Conservation (phyloP, 2,888 invertebrate genomes). For the Brenthis hecate region DNA sequence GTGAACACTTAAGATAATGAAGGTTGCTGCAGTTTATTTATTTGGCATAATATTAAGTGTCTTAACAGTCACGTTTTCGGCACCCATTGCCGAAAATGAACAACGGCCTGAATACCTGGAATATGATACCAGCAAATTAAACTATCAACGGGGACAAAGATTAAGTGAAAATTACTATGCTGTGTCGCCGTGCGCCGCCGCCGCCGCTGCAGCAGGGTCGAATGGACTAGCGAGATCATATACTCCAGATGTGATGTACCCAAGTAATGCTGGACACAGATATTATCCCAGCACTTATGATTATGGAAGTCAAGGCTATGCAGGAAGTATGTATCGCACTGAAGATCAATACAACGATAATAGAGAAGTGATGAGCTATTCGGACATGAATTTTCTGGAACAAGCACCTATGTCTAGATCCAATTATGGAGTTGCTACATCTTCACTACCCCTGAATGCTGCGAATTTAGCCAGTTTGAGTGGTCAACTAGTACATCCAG, state of each 20-base stretch:
- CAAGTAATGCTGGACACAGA: constrained; percentile 18
- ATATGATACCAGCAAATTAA: constrained; percentile 22
- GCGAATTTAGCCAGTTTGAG: constrained; percentile 20
- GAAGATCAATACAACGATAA: constrained; percentile 40
- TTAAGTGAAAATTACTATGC: constrained; percentile 31
- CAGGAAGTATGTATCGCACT: constrained; percentile 39
- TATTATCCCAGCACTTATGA: constrained; percentile 26
- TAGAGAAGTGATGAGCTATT: constrained; percentile 57
- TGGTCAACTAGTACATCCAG: constrained; percentile 40
- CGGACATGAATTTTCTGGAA: constrained; percentile 58
- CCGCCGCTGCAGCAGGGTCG: constrained; percentile 43
- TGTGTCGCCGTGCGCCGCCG: constrained; percentile 57
- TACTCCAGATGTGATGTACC: constrained; percentile 16
- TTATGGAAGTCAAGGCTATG: constrained; percentile 36
- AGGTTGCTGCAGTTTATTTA: constrained; percentile 47
- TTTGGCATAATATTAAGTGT: constrained; percentile 46
- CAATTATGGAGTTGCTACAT: constrained; percentile 35
- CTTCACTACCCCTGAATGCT: constrained; percentile 14
- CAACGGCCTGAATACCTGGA: constrained; percentile 26
- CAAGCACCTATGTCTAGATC: constrained; percentile 58
- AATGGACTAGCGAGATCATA: constrained; percentile 28
- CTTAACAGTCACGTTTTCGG: constrained; percentile 48
- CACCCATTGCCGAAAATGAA: constrained; percentile 39
- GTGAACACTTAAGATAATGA: constrained; percentile 55
- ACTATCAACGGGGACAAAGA: constrained; percentile 35